These are phyloP conservation scores for Trogon surrucura DNA, from an alignment of 2,113 vertebrate genomes.

Conservation along the genomic window DNA sequence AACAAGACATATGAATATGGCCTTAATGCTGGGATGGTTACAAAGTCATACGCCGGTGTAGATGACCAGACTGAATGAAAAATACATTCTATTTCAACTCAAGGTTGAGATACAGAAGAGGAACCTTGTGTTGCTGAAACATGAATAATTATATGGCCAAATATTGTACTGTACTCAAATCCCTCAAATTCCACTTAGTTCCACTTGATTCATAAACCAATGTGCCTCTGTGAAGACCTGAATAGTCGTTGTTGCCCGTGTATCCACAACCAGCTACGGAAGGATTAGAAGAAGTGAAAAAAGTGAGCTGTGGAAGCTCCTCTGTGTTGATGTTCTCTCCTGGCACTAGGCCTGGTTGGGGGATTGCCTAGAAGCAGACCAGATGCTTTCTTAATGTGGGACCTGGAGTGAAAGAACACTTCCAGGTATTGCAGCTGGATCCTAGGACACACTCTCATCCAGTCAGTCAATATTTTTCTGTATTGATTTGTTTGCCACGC, in stretches of 20 bases:
- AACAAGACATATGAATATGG: not conserved
- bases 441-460: not conserved
- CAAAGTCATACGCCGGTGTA: not conserved
- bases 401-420: not conserved
- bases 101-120: not conserved
- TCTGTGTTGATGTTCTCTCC: not conserved
- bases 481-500: not conserved
- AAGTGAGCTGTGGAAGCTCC: not conserved
- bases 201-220: not conserved
- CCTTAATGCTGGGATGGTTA: not conserved
- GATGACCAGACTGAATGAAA: not conserved
- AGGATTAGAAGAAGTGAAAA: not conserved
- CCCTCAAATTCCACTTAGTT: not conserved
- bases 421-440: not conserved
- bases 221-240: not conserved
- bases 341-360: not conserved
- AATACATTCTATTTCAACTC: not conserved
- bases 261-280: not conserved
- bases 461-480: not conserved
- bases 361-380: not conserved
- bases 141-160: not conserved
- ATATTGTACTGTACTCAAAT: not conserved
- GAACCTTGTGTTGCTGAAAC: not conserved
- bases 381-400: not conserved
- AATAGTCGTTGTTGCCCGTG: not conserved